These are phyloP conservation scores for Adineta ricciae DNA, from an alignment of 2,888 invertebrate species.

Conservation along the genomic window DNA sequence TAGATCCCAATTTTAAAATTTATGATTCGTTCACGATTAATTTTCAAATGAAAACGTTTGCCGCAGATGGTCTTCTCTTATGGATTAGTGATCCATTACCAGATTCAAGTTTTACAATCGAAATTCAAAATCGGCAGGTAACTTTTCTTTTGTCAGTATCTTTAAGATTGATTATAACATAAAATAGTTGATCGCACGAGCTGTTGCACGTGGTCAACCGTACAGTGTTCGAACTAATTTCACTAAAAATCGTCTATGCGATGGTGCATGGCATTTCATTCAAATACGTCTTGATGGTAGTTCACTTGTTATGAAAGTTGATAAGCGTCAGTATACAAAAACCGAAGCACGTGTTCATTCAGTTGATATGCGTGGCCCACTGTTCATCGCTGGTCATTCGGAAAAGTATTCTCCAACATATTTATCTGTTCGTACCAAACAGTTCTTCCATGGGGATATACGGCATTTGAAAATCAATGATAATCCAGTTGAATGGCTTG, in stretches of 20 bases:
- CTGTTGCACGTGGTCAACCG: neutral
- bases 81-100: slow-evolving; percentile 1
- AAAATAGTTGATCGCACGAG: neutral
- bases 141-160: neutral
- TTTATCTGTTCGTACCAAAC: neutral
- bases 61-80: neutral
- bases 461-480: neutral
- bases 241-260: slow-evolving; percentile 13
- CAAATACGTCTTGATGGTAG: neutral
- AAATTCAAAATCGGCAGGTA: slow-evolving; percentile 13
- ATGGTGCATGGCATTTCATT: neutral
- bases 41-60: slow-evolving; percentile 6
- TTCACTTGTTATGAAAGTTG: neutral
- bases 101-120: slow-evolving; percentile 1
- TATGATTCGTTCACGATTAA: neutral
- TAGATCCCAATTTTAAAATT: slow-evolving; percentile 21
- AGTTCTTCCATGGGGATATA: neutral
- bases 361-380: neutral
- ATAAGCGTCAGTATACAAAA: neutral
- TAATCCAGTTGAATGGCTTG: neutral
- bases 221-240: slow-evolving; percentile 14
- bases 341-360: neutral
- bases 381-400: neutral
- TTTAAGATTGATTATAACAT: neutral
- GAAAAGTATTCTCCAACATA: slow-evolving; percentile 1